Percentiles rank a stretch among this genome's conserved stretches.
These are phyloP conservation scores for Netelia virgata DNA, from an alignment of 2,888 invertebrate genomes.

Conservation along the genomic window DNA sequence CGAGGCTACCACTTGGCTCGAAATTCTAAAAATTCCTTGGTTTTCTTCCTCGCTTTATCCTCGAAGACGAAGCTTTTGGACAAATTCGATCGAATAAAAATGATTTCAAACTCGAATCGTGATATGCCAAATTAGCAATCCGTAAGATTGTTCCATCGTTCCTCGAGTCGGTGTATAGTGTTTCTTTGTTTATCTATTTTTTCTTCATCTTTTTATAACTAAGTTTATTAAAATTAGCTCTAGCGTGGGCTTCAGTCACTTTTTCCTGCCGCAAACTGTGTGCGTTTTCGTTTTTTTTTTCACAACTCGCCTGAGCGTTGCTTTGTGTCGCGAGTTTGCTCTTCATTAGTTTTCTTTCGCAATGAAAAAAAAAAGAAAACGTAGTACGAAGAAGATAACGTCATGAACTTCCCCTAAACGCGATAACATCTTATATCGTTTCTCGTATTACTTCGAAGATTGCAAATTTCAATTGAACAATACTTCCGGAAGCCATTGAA, in stretches of 20 bases:
- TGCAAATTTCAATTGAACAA: constrained; percentile 11
- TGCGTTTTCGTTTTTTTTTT: constrained; percentile 55
- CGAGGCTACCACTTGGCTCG: not conserved
- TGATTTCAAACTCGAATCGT: not conserved
- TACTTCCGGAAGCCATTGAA: constrained; percentile 14
- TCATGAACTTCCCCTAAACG: not conserved
- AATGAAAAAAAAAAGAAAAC: constrained; percentile 4
- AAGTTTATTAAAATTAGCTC: constrained; percentile 54
- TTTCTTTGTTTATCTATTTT: not conserved
- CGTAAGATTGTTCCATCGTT: constrained; percentile 6
- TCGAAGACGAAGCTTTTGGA: no score
- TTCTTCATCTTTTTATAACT: constrained; percentile 24
- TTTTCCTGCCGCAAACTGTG: constrained; percentile 53
- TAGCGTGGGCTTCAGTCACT: constrained; percentile 63
- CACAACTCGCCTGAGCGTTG: constrained; percentile 51
- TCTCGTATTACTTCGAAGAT: constrained; percentile 8
- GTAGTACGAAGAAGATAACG: not conserved
- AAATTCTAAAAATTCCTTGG: not conserved
- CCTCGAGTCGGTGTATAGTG: constrained; percentile 8
- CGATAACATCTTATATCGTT: not conserved
- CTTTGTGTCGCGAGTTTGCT: constrained; percentile 1
- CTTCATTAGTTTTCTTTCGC: constrained; percentile 1
- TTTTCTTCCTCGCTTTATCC: not conserved
- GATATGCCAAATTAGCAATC: not conserved
- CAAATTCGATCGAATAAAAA: no score